Base-by-base conservation (phyloP, 2,888 invertebrate species). In the Parapristionchus giblindavisi region DNA sequence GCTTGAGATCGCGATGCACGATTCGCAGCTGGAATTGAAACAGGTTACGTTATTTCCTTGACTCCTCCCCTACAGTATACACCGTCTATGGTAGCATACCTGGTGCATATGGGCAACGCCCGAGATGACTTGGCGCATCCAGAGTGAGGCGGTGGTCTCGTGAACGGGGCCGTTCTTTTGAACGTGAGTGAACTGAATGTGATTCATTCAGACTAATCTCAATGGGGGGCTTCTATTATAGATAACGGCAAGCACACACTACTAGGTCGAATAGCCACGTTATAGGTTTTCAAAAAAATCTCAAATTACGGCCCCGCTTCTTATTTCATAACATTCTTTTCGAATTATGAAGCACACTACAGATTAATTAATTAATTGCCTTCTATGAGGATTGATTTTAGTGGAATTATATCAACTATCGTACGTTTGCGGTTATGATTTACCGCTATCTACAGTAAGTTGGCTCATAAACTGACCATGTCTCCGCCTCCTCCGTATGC, bases 1-100 rank as follows among this genome's bases (percentile, higher is more conserved):
- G 85, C 81, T 90, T 90, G 63, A 90, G 83, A 79, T 90, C 90
- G n/a, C 90, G 81, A 79, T 90, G 90, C 1, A 89, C 88, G 21
- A 90, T 88, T 75, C 88, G 85, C 65, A 80, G 82, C 68, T 82
- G 72, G 56, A 75, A 73, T n/a, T 6, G 66, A 51, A 29, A 24
- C 21, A 21, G 40, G 27, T 14, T 68, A 68, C 68, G 51, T 32
- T 52, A 66, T 21, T 11, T 61, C 14, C 3, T 24, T 21, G 36
- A 11, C 24, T 24, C 6, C 6, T 17, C 21, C 27, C 40, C 11
- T 43, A 27, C 63, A 5, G 29, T 65, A 43, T n/a, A n/a, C n/a
- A n/a, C n/a, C n/a, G n/a, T n/a, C n/a, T n/a, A n/a, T n/a, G n/a
- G 0, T 60, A 60, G 34, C 21, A 38, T 36, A 70, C 75, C 54